Evolutionary conservation across 2,113 vertebrate species (phyloP).

Genomic region (Osmerus eperlanus): DNA sequence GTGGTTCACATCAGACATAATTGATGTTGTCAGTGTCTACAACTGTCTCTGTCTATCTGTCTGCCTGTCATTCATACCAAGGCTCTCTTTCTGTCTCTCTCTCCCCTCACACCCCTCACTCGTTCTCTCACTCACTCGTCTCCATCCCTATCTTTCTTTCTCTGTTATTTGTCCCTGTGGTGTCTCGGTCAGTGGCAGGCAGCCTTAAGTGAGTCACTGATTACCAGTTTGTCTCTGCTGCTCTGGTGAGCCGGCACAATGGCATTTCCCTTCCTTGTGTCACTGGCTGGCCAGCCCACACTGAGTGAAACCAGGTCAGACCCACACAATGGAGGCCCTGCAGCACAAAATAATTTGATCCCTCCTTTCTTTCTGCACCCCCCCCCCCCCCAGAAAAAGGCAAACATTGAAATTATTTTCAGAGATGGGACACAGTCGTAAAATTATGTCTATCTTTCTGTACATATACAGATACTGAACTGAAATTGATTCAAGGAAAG

Average conservation of each 20-base stretch:
- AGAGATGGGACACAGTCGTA: too few species aligned
- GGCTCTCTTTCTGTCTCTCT: neutral
- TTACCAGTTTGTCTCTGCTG: conserved; percentile 20
- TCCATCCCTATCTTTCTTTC: too few species aligned
- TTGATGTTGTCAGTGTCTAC: neutral
- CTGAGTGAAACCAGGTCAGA: conserved; percentile 33
- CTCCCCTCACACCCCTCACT: neutral
- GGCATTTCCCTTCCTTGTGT: conserved; percentile 33
- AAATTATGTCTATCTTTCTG: too few species aligned
- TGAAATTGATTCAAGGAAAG: too few species aligned
- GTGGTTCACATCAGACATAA: conserved; percentile 17
- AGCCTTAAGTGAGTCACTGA: conserved; percentile 31
- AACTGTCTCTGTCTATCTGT: conserved; percentile 1
- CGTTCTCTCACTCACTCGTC: neutral
- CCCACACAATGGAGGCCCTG: conserved; percentile 22
- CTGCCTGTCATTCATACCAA: conserved; percentile 5
- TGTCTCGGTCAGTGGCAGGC: neutral
- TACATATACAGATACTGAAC: too few species aligned
- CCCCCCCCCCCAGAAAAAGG: too few species aligned
- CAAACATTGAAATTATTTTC: too few species aligned
- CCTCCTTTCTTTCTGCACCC: neutral
- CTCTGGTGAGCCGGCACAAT: conserved; percentile 39
- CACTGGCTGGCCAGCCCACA: conserved; percentile 5
- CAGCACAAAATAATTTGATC: conserved; percentile 12
- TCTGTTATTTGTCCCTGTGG: neutral